phyloP scores from a whole-genome alignment of 2,888 invertebrate genomes.

The Netelia virgata region DNA sequence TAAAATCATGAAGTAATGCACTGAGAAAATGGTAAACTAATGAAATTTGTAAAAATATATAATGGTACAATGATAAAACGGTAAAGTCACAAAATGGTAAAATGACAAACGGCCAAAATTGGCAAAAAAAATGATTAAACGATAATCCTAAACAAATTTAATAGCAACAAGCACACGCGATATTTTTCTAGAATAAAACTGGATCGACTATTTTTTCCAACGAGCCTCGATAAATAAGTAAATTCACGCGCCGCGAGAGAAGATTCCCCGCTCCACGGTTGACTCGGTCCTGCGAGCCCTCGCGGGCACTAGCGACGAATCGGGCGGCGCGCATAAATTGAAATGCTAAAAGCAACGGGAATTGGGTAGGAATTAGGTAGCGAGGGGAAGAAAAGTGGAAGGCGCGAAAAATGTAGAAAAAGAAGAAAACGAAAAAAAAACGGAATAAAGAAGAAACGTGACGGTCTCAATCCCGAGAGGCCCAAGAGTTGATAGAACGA shows the following conservation, averaged over 20 bases:
- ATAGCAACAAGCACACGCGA: no score
- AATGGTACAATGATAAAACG: no score
- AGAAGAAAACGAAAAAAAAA: slow-evolving; percentile 44
- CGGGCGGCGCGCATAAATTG: slow-evolving; percentile 81
- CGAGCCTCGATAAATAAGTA: slow-evolving; percentile 12
- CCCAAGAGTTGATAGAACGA: slow-evolving; percentile 52
- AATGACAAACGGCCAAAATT: no score
- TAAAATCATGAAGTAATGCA: no score
- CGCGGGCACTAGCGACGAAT: slow-evolving; percentile 75
- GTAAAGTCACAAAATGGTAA: no score
- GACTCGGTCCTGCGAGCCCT: slow-evolving; percentile 46
- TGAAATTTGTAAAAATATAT: no score
- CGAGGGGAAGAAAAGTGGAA: slow-evolving; percentile 71
- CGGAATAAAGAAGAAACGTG: slow-evolving; percentile 70
- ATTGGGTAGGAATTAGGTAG: slow-evolving; percentile 83
- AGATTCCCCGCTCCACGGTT: slow-evolving; percentile 5
- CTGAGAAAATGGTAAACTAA: no score
- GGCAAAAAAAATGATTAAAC: no score
- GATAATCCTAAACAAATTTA: no score
- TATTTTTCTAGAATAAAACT: background rate
- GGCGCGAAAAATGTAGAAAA: slow-evolving; percentile 54
- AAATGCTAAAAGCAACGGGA: slow-evolving; percentile 82
- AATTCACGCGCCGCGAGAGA: slow-evolving; percentile 10
- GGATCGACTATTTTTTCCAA: background rate
- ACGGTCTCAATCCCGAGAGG: slow-evolving; percentile 66